phyloP scores from a whole-genome alignment of 2,113 vertebrate species.

The Microcebus jonahi region DNA sequence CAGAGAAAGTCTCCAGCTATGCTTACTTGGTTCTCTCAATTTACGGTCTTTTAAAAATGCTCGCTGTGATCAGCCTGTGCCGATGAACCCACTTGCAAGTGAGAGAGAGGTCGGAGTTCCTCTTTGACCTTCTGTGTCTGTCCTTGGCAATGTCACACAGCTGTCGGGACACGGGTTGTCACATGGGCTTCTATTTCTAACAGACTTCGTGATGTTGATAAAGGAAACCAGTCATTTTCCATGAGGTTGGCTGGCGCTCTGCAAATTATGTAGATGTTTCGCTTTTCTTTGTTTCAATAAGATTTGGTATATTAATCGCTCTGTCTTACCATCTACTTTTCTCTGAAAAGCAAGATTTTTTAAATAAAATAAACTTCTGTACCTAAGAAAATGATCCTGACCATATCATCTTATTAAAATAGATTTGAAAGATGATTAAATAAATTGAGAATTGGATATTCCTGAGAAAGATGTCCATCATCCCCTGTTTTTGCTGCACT shows the following conservation, averaged over 20 bases:
- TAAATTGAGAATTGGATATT: not conserved
- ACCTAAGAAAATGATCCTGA: slow-evolving; percentile 55
- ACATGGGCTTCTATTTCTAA: not conserved
- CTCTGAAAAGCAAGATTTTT: not conserved
- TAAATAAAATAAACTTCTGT: slow-evolving; percentile 32
- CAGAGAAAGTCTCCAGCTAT: not conserved
- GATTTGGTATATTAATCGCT: slow-evolving; percentile 24
- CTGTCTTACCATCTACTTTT: slow-evolving; percentile 53
- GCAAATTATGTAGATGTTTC: not conserved
- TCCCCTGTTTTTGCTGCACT: not conserved
- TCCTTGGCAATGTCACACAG: not conserved
- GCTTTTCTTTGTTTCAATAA: not conserved
- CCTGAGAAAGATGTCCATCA: rapidly evolving
- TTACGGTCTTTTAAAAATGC: not conserved
- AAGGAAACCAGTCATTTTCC: slow-evolving; percentile 15
- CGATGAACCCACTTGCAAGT: not conserved
- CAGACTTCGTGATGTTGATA: not conserved
- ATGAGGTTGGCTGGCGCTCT: not conserved
- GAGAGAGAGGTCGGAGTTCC: not conserved
- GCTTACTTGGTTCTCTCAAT: rapidly evolving
- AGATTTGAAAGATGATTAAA: not conserved
- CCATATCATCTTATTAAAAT: not conserved
- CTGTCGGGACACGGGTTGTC: not conserved
- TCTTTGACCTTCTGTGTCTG: not conserved
- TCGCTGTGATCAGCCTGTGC: not conserved